Evolutionary conservation across 2,888 invertebrate genomes (phyloP).

Genomic region (Tetanocera ferruginea): DNA sequence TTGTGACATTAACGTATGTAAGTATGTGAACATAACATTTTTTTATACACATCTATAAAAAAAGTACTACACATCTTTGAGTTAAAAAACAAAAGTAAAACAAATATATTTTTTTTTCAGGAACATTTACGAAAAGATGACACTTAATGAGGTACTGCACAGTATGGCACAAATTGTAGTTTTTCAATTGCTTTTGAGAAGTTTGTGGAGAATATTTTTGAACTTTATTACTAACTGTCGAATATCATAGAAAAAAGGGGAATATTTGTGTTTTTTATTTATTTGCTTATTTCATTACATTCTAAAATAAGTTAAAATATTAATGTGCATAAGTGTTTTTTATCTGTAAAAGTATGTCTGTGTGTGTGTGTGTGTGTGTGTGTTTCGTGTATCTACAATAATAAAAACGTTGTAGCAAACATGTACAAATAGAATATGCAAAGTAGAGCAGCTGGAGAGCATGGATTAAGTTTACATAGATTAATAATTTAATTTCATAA

Average conservation of each 20-base stretch:
- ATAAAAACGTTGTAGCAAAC: background rate
- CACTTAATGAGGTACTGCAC: slow-evolving; percentile 69
- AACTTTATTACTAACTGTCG: background rate
- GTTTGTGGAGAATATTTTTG: slow-evolving; percentile 18
- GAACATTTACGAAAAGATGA: background rate
- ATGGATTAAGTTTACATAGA: background rate
- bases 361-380: background rate
- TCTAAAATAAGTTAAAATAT: background rate
- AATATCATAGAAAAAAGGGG: background rate
- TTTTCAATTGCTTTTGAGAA: slow-evolving; percentile 13
- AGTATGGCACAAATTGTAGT: slow-evolving; percentile 66
- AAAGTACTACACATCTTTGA: no score
- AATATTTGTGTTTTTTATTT: slow-evolving; percentile 50
- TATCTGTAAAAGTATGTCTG: background rate
- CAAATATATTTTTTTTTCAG: background rate
- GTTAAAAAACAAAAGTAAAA: no score
- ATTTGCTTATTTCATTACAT: slow-evolving; percentile 36
- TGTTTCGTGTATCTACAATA: background rate
- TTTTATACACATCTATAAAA: slow-evolving; percentile 20
- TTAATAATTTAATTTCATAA: background rate
- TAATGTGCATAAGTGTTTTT: background rate
- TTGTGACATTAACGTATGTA: background rate
- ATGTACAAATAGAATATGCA: background rate
- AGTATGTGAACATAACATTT: background rate
- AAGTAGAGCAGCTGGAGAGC: background rate